These are phyloP conservation scores for Euplexia lucipara DNA, from an alignment of 2,888 invertebrate genomes.

Conservation along the genomic window DNA sequence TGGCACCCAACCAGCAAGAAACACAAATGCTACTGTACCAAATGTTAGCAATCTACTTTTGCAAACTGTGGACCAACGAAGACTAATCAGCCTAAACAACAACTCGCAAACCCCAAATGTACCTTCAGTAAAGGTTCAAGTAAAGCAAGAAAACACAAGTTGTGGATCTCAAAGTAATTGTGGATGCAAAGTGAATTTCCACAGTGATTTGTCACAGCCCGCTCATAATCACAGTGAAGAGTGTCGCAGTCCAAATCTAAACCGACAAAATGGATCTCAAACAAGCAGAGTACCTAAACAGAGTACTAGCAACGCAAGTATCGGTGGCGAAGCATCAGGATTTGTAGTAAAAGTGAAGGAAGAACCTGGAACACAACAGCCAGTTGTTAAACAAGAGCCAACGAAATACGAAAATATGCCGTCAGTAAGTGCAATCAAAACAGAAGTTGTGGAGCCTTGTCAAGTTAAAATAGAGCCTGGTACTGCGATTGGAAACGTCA, in stretches of 20 bases:
- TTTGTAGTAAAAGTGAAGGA: constrained; percentile 75
- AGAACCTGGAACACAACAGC: constrained; percentile 72
- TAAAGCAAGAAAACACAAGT: constrained; percentile 72
- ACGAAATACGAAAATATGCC: constrained; percentile 51
- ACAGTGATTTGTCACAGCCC: constrained; percentile 40
- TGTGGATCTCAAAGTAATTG: constrained; percentile 60
- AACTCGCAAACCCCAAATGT: constrained; percentile 42
- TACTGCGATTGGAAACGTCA: constrained; percentile 57
- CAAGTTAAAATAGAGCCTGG: constrained; percentile 78
- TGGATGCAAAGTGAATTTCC: constrained; percentile 59
- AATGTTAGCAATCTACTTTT: constrained; percentile 53
- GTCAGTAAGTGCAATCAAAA: constrained; percentile 69
- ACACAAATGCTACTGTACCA: constrained; percentile 57
- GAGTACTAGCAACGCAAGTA: constrained; percentile 64
- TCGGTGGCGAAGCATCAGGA: constrained; percentile 54
- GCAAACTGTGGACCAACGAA: constrained; percentile 46
- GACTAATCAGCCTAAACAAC: constrained; percentile 51
- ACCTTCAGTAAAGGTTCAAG: constrained; percentile 50
- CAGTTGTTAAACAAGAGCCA: constrained; percentile 77
- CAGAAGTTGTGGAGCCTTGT: constrained; percentile 68
- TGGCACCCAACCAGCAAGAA: constrained; percentile 65
- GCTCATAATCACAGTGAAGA: constrained; percentile 66
- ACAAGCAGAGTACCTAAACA: constrained; percentile 60
- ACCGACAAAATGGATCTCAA: constrained; percentile 71
- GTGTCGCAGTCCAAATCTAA: constrained; percentile 68